A percentile compares a stretch with the other conserved stretches of the same genome.
Conservation (phyloP, 2,888 invertebrate species). For the Dendrolimus pini region DNA sequence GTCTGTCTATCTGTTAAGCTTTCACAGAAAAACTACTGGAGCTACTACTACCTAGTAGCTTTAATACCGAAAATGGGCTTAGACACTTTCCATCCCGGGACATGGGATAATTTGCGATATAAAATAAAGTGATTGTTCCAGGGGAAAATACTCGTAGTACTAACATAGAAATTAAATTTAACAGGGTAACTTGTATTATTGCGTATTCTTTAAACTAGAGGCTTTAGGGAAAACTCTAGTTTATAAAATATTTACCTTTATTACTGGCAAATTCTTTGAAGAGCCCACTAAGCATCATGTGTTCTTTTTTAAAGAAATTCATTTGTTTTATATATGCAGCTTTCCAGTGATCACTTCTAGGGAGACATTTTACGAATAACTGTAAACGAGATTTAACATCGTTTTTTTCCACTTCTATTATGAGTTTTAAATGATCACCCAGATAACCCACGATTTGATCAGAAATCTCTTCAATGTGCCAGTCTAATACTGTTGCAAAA, state of each 20-base stretch:
- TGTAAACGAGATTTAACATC: conserved; percentile 24
- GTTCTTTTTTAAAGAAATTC: conserved; percentile 53
- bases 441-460: conserved; percentile 51
- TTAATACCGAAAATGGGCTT: too few species aligned
- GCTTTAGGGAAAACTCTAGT: too few species aligned
- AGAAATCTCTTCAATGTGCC: conserved; percentile 37
- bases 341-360: conserved; percentile 66
- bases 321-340: conserved; percentile 44
- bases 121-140: too few species aligned
- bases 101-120: too few species aligned
- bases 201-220: too few species aligned
- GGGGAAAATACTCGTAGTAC: too few species aligned
- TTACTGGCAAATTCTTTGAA: conserved; percentile 39
- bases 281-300: conserved; percentile 41
- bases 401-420: conserved; percentile 26
- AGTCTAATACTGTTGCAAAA: conserved; percentile 25
- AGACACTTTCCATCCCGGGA: too few species aligned
- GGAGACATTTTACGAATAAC: conserved; percentile 79
- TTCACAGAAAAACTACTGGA: too few species aligned
- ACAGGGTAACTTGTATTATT: too few species aligned
- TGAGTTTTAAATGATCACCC: conserved; percentile 53
- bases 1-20: too few species aligned
- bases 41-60: too few species aligned
- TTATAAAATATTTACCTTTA: conserved; percentile 30
- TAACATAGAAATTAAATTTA: too few species aligned